These are phyloP conservation scores for Empis stercorea DNA, from an alignment of 2,888 invertebrate species.

Conservation along the genomic window DNA sequence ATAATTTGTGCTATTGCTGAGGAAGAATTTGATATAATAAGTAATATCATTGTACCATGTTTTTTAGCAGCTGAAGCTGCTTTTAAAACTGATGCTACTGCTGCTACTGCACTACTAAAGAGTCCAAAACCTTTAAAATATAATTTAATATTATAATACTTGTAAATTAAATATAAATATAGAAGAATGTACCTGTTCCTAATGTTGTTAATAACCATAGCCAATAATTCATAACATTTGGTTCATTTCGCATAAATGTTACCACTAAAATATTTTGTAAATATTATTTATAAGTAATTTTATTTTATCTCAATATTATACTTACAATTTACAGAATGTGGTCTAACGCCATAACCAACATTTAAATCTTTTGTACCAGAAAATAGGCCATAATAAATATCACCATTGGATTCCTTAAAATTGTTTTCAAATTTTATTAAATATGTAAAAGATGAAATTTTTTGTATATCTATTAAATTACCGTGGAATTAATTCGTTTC, in stretches of 20 bases:
- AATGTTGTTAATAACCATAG: constrained; percentile 33
- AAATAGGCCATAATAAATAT: constrained; percentile 74
- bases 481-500: constrained; percentile 30
- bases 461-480: neutral
- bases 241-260: constrained; percentile 27
- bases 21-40: constrained; percentile 30
- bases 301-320: neutral
- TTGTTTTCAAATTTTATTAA: neutral
- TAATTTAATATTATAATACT: neutral
- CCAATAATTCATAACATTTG: constrained; percentile 30
- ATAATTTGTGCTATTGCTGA: constrained; percentile 60
- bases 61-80: constrained; percentile 33
- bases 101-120: constrained; percentile 31
- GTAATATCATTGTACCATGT: constrained; percentile 28
- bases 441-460: too few species aligned
- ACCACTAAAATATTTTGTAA: neutral
- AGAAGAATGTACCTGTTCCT: constrained; percentile 21
- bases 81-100: constrained; percentile 33
- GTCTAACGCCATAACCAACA: constrained; percentile 67
- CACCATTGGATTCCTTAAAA: constrained; percentile 42
- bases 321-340: constrained; percentile 62
- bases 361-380: constrained; percentile 73
- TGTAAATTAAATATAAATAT: neutral
- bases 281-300: neutral
- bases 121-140: constrained; percentile 25